Conservation (phyloP, 1,140 invertebrate species). For the Drosophila micromelanica region DNA sequence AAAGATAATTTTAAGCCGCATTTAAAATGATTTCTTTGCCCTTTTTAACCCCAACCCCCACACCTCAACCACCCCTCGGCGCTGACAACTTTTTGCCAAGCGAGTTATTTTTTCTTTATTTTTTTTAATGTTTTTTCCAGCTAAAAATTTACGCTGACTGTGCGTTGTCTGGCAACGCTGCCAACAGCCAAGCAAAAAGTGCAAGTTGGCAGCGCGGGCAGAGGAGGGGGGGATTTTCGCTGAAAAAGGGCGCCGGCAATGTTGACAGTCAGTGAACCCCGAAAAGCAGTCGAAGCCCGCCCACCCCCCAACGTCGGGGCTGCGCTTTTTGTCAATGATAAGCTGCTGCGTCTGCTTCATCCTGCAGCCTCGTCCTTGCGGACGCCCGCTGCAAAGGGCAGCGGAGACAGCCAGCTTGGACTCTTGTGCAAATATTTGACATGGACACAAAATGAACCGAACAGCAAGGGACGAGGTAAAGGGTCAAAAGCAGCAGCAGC, state of each 20-base stretch:
- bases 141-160: constrained; percentile 55
- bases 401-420: constrained; percentile 36
- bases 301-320: background rate
- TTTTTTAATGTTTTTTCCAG: constrained; percentile 1
- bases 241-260: constrained; percentile 36
- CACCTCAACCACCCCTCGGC: no score
- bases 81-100: constrained; percentile 23
- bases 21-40: constrained; percentile 77
- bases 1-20: constrained; percentile 79
- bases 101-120: constrained; percentile 21
- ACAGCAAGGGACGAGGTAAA: background rate
- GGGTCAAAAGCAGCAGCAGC: constrained; percentile 14
- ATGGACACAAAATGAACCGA: constrained; percentile 55
- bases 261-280: constrained; percentile 75
- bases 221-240: background rate
- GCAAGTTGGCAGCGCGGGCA: constrained; percentile 33
- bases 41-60: background rate
- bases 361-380: constrained; percentile 9
- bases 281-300: constrained; percentile 28
- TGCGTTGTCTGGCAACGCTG: constrained; percentile 73
- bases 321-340: constrained; percentile 68
- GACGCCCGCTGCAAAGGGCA: constrained; percentile 37
- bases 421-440: constrained; percentile 76
- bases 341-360: constrained; percentile 26
- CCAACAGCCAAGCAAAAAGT: constrained; percentile 36